Conservation (phyloP, 1,140 invertebrate genomes). For the Drepana arcuata region DNA sequence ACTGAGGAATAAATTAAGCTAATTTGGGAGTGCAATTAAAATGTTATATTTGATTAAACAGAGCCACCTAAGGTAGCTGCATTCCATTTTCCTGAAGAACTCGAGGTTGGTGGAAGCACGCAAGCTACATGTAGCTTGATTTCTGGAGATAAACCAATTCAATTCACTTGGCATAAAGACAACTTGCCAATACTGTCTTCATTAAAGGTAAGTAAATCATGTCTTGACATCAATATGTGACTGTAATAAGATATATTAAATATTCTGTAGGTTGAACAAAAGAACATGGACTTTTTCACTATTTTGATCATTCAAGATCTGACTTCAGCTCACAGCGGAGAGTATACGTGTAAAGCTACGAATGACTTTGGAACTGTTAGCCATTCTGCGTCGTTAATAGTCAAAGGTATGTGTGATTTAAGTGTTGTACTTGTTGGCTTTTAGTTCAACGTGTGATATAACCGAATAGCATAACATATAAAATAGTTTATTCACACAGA, state of each 20-base stretch:
- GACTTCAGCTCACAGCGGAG: constrained; percentile 83
- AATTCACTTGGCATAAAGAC: constrained; percentile 62
- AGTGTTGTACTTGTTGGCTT: constrained; percentile 1
- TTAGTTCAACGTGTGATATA: not conserved
- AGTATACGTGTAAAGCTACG: constrained; percentile 82
- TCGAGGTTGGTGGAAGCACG: constrained; percentile 63
- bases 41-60: too few species aligned
- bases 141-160: constrained; percentile 64
- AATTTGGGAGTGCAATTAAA: too few species aligned
- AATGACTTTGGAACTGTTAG: constrained; percentile 82
- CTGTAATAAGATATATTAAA: constrained; percentile 3
- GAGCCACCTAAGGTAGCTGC: constrained; percentile 59
- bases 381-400: constrained; percentile 80
- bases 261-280: constrained; percentile 50
- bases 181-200: constrained; percentile 56
- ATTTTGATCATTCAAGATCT: constrained; percentile 85
- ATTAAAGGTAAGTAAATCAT: constrained; percentile 36
- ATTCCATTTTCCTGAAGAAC: constrained; percentile 61
- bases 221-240: not conserved
- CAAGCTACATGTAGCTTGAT: constrained; percentile 62
- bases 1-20: too few species aligned
- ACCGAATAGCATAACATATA: constrained; percentile 50
- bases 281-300: constrained; percentile 66
- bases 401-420: constrained; percentile 78
- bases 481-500: constrained; percentile 54